Percentiles rank a stretch among this genome's conserved stretches.
Evolutionary conservation across 2,113 vertebrate genomes (phyloP).

Genomic region (Zingel zingel): DNA sequence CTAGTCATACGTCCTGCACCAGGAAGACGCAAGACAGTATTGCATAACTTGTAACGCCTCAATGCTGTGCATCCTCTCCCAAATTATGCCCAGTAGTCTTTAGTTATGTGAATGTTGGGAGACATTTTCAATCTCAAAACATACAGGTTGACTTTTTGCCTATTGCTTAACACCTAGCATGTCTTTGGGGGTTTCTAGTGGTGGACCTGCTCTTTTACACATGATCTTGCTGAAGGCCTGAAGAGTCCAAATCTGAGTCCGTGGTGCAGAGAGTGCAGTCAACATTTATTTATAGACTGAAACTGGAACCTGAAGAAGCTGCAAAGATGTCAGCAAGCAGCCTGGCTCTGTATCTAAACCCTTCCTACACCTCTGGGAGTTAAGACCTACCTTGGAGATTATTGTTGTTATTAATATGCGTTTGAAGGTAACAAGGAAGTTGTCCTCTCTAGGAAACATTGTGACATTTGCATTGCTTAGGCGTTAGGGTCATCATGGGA

Average conservation of each 20-base stretch:
- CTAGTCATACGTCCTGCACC: not conserved
- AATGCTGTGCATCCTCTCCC: slow-evolving; percentile 35
- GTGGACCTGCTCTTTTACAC: slow-evolving; percentile 43
- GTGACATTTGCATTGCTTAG: slow-evolving; percentile 17
- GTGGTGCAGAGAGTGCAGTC: slow-evolving; percentile 43
- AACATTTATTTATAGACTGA: slow-evolving; percentile 82
- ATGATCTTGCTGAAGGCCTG: slow-evolving; percentile 53
- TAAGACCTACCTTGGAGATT: not conserved
- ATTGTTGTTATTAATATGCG: slow-evolving; percentile 15
- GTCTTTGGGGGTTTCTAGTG: slow-evolving; percentile 37
- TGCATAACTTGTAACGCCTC: slow-evolving; percentile 45
- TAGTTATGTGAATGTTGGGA: slow-evolving; percentile 30
- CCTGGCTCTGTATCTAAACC: slow-evolving; percentile 57
- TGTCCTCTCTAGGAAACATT: slow-evolving; percentile 6
- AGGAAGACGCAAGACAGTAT: slow-evolving; percentile 5
- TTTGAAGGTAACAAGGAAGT: not conserved
- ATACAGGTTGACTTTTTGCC: slow-evolving; percentile 62
- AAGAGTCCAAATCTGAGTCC: slow-evolving; percentile 43
- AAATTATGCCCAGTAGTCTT: slow-evolving; percentile 26
- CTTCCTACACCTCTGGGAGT: slow-evolving; percentile 56
- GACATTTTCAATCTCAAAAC: slow-evolving; percentile 53
- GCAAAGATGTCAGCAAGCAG: slow-evolving; percentile 69
- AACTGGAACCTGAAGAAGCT: slow-evolving; percentile 77
- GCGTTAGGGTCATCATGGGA: not conserved
- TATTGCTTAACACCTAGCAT: slow-evolving; percentile 64